These are phyloP conservation scores for Oryzias dopingdopingensis DNA, from an alignment of 2,797 vertebrate genomes.

Conservation along the genomic window DNA sequence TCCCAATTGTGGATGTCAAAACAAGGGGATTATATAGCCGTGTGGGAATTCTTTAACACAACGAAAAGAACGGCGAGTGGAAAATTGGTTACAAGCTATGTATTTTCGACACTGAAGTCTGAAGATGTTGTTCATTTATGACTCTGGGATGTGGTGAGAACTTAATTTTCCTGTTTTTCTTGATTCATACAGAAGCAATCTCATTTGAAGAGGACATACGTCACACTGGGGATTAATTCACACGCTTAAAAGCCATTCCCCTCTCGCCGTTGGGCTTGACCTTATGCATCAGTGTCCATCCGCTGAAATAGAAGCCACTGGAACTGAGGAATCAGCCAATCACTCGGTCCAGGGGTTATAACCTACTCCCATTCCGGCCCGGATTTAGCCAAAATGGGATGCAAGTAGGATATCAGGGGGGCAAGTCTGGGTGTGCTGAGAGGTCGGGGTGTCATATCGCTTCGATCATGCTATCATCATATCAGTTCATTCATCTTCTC, in stretches of 20 bases:
- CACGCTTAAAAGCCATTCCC: constrained; percentile 42
- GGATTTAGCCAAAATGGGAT: too few species aligned
- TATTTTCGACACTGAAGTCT: background rate
- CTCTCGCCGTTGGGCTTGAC: constrained; percentile 28
- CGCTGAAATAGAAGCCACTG: background rate
- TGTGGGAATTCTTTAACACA: constrained; percentile 33
- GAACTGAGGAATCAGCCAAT: background rate
- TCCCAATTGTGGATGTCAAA: constrained; percentile 32
- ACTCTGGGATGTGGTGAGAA: too few species aligned
- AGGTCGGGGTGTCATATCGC: too few species aligned
- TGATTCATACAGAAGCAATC: constrained; percentile 8
- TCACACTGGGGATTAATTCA: constrained; percentile 43
- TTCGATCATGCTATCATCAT: too few species aligned
- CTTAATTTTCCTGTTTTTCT: too few species aligned
- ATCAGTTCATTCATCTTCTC: too few species aligned
- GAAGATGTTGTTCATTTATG: background rate
- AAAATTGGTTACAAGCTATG: too few species aligned
- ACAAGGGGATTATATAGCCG: constrained; percentile 30
- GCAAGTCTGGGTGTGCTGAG: too few species aligned
- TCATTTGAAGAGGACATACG: constrained; percentile 11
- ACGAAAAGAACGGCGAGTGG: constrained; percentile 1
- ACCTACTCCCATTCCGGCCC: too few species aligned
- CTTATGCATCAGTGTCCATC: constrained; percentile 21
- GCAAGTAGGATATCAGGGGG: too few species aligned
- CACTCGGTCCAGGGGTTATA: too few species aligned